Evolutionary conservation across 2,888 invertebrate species (phyloP), one percentile per base, ranked within the genome.

Genomic region (Ormia ochracea): DNA sequence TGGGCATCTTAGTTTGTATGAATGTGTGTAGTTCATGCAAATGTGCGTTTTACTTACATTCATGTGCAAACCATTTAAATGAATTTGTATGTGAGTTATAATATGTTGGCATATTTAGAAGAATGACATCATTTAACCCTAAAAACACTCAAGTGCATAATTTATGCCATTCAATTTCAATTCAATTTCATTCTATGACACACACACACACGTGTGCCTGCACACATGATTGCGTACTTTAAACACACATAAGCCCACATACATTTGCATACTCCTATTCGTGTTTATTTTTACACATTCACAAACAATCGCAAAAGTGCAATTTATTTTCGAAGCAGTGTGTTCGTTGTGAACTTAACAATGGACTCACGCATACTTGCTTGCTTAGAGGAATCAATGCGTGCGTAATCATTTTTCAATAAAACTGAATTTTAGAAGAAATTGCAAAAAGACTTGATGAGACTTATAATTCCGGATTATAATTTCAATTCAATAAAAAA

Each of bases 101-200:
- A 50, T 66, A 28, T 43, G 14, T n/a, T 50, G 45, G 33, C 45
- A 56, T 23, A 74, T 74, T 74, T 58, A 66, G 69, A 76, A 69
- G 63, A 76, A 69, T 76, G 76, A 76, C 69, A 76, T 76, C 69
- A 76, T 69, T 76, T 76, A 76, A 76, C 76, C 76, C 76, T 76
- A 76, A n/a, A n/a, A 74, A 76, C 61, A 63, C 61, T 74, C 56
- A 76, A 76, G 69, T 76, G 76, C 61, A 69, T 69, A 69, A 76
- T 61, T 69, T 48, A 76, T 68, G 41, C 61, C 50, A 59, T 66
- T 65, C 65, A 70, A 33, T 56, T 48, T 48, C 48, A 50, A 65
- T 48, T 65, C 36, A 50, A 9, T 66, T 38, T 7, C 38, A 50
- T 70, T 61, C 70, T 61, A 41, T 21, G 28, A 52, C 41, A 61